Evolutionary conservation across 2,888 invertebrate species (phyloP).

Genomic region (Hymenopus coronatus): DNA sequence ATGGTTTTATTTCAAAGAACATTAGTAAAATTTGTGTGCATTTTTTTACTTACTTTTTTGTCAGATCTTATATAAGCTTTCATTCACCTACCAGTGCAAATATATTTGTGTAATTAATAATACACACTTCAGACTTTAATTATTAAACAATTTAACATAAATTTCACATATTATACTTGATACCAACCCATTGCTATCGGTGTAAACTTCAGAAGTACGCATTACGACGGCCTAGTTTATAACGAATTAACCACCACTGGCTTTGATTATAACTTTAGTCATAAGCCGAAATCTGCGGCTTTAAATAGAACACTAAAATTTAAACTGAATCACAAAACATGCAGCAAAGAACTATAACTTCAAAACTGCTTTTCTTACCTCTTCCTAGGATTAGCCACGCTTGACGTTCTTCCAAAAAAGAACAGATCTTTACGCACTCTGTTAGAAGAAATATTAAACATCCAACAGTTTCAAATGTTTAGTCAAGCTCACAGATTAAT

Average conservation of each 20-base stretch:
- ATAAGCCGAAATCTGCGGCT: background rate
- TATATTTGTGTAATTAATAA: background rate
- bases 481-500: background rate
- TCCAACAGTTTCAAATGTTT: background rate
- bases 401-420: slow-evolving; percentile 45
- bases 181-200: background rate
- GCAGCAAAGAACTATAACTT: background rate
- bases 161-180: background rate
- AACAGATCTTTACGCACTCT: slow-evolving; percentile 20
- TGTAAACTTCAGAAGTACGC: background rate
- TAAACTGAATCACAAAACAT: background rate
- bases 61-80: too few relatives aligned
- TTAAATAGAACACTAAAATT: background rate
- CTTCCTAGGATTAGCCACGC: slow-evolving; percentile 80
- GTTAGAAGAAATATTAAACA: background rate
- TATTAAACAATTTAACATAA: background rate
- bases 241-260: background rate
- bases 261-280: background rate
- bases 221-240: background rate
- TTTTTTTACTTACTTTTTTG: too few relatives aligned
- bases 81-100: too few relatives aligned
- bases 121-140: background rate
- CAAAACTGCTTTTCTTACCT: slow-evolving; percentile 37
- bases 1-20: too few relatives aligned
- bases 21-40: too few relatives aligned